Base-by-base conservation (phyloP, 2,888 invertebrate species). In the Drosophila lacicola region DNA sequence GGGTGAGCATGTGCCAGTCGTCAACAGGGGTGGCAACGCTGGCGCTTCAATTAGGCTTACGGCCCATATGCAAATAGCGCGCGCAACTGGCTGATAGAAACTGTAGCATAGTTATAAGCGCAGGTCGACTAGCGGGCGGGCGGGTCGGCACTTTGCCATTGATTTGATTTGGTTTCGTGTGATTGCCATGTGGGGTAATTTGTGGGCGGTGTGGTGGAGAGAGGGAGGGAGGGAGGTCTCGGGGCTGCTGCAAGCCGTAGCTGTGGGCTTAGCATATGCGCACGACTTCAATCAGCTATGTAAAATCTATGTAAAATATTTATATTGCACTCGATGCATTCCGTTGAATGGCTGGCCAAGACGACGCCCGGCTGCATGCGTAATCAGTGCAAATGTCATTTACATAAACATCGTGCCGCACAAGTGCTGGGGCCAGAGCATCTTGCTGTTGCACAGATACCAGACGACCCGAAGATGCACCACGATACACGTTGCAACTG, bases 261-360 rank as follows among this genome's bases (percentile, higher is more conserved):
- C 73, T 51, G 61, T 54, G 57, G 60, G 63, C 63, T 85, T 82
- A 88, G 64, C 76, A 82, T 82, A 78, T 88, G 87, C 60, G 71
- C 78, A 74, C 65, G 75, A 74, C 88, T 84, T 74, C 83, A 83
- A 89, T 83, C 83, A 83, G 85, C 89, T 89, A 89, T 89, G 89
- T 89, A 84, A 83, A 83, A 83, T 83, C 89, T 87, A 83, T 83
- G 89, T 83, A 89, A 83, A 83, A 83, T 83, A 83, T 83, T 83
- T 83, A 83, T 89, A 84, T 72, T 84, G 81, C 85, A 80, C 81
- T 80, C 68, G 89, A 80, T 86, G 87, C 79, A 82, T 63, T 50
- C 50, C 42, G 46, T 60, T 49, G 66, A 37, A 14, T 55, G 53
- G 14, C 65, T 39, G 69, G 39, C 54, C 70, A 64, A 55, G 62